Base-by-base conservation (phyloP, 2,113 vertebrate genomes). In the Plotosus lineatus region DNA sequence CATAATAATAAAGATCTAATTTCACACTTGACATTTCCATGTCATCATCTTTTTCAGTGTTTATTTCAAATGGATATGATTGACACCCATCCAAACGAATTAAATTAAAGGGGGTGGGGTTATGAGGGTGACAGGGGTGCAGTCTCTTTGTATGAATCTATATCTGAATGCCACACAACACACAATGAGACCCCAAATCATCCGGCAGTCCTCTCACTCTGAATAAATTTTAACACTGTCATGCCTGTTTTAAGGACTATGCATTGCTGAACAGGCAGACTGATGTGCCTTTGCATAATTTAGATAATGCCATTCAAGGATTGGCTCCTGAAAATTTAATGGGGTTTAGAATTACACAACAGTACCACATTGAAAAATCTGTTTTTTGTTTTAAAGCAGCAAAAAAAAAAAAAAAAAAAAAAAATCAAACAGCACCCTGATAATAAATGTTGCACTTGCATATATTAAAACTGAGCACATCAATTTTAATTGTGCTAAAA, bases 231-330 rank as follows among this genome's bases (percentile, higher is more conserved):
- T 79, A 88, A 88, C 90, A 88, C 84, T 84, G 89, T 90, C 88
- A 91, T 90, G 89, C 88, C 89, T 78, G 90, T 86, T 84, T 50
- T 83, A 87, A 86, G 83, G 88, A 86, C 80, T 78, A 87, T 89
- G 90, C 91, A 92, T 89, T 87, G 89, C 83, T 89, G 88, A 90
- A 87, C 85, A 92, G 87, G 88, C 85, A 87, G 84, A 88, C 86
- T 92, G 91, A 93, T 92, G 88, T 91, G 92, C 91, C 91, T 94
- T 91, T 89, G 88, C 90, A 92, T 94, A 90, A 93, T 93, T 91
- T 93, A 88, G 92, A 93, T 94, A 93, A 94, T 93, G 89, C 88
- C 89, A 92, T 93, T 93, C 92, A 93, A 92, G 91, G 89, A 87
- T 82, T 82, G 87, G 86, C 84, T 88, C 87, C 91, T 93, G 90